These are phyloP conservation scores for Dendronephthya gigantea DNA, from an alignment of 64 coral and sea anemone genomes.

Conservation along the genomic window DNA sequence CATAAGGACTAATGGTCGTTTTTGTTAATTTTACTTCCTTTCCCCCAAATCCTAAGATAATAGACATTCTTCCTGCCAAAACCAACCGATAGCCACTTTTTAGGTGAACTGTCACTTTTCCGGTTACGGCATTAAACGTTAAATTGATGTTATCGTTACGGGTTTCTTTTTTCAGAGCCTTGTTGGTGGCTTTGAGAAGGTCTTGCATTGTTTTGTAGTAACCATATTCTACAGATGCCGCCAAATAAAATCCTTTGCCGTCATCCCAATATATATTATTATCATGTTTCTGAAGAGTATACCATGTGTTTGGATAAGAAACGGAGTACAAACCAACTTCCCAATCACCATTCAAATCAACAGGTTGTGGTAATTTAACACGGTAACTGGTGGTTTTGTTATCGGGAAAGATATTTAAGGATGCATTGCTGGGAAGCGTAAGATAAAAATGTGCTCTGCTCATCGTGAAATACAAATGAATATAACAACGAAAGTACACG, in stretches of 20 bases:
- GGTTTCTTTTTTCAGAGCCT: constrained; percentile 12
- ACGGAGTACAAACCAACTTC: neutral
- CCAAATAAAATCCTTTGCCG: neutral
- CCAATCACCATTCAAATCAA: neutral
- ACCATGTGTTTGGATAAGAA: neutral
- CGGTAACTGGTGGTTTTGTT: neutral
- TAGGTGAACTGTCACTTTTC: neutral
- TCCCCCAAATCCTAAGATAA: neutral
- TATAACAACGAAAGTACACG: no score
- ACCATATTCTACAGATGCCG: constrained; percentile 9
- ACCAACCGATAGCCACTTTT: neutral
- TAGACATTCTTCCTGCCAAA: neutral
- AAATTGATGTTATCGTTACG: constrained; percentile 20
- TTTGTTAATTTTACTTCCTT: neutral
- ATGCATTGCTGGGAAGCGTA: neutral
- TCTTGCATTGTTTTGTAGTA: constrained; percentile 31
- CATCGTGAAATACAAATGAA: no score
- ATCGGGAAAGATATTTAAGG: no score
- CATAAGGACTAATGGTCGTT: neutral
- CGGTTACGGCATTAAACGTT: constrained; percentile 5
- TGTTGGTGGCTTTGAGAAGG: constrained; percentile 21
- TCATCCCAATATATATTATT: constrained; percentile 19
- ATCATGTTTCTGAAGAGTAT: neutral
- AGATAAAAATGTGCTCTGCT: neutral
- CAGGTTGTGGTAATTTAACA: neutral